These are phyloP conservation scores for Grammomys dolichurus DNA, from an alignment of 2,113 vertebrate genomes.

Conservation along the genomic window DNA sequence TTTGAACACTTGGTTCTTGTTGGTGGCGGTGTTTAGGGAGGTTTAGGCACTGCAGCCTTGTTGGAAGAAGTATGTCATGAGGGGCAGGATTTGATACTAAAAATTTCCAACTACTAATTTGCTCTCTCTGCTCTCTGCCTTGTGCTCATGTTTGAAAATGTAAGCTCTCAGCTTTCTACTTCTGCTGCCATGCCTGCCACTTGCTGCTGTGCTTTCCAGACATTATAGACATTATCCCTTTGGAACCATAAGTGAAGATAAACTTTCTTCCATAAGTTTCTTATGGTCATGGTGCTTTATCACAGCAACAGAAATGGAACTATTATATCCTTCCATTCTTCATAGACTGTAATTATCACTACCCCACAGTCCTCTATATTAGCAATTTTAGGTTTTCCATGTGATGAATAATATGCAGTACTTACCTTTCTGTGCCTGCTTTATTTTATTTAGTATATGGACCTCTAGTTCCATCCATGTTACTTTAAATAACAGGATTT, in stretches of 20 bases:
- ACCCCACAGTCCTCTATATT: background rate
- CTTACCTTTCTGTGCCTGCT: background rate
- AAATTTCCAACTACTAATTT: background rate
- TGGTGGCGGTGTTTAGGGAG: background rate
- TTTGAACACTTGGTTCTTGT: background rate
- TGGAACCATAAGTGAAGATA: background rate
- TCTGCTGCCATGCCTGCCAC: background rate
- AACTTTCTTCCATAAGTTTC: background rate
- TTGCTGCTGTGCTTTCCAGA: background rate
- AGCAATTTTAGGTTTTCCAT: background rate
- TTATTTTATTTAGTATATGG: background rate
- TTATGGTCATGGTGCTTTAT: background rate
- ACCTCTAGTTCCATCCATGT: background rate
- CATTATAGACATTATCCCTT: background rate
- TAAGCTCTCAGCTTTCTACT: background rate
- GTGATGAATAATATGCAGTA: background rate
- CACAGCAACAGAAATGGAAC: background rate
- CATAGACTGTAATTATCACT: background rate
- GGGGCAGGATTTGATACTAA: background rate
- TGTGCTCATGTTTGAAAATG: background rate
- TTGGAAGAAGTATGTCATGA: background rate
- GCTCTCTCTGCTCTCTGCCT: background rate
- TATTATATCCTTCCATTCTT: background rate
- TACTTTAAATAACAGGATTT: background rate
- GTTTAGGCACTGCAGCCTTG: background rate